Conservation (phyloP, 2,888 invertebrate species). For the Drosophila vallismaia region DNA sequence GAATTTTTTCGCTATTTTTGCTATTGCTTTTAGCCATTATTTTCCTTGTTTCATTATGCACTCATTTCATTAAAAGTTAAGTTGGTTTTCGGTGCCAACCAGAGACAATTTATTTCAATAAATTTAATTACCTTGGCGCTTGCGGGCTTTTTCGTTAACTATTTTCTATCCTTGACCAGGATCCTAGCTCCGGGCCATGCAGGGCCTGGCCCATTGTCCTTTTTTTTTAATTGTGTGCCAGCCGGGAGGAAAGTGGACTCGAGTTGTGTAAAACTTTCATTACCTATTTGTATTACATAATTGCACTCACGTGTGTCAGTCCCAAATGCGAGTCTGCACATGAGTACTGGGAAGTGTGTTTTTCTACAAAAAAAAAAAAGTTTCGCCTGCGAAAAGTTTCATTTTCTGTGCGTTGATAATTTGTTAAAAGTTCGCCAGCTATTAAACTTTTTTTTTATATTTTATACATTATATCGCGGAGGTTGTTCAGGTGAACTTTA, state of each 20-base stretch:
- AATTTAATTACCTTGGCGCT: conserved; percentile 64
- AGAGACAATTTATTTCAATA: conserved; percentile 75
- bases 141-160: conserved; percentile 28
- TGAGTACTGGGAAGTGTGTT: conserved; percentile 33
- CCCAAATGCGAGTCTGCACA: conserved; percentile 21
- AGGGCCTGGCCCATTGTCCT: background rate
- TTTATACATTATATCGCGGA: background rate
- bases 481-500: conserved; percentile 17
- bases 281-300: conserved; percentile 73
- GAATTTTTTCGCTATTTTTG: background rate
- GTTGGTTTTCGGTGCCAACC: conserved; percentile 44
- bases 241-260: conserved; percentile 2
- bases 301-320: conserved; percentile 49
- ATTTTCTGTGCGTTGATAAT: conserved; percentile 69
- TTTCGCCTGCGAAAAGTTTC: conserved; percentile 60
- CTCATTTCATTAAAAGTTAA: conserved; percentile 61
- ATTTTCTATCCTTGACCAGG: conserved; percentile 24
- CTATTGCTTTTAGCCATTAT: conserved; percentile 15
- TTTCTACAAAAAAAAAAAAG: conserved; percentile 26
- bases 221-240: conserved; percentile 28
- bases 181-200: background rate
- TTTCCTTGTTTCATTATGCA: conserved; percentile 35
- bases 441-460: background rate
- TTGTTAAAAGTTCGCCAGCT: conserved; percentile 64
- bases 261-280: conserved; percentile 55